Evolutionary conservation across 2,113 vertebrate genomes (phyloP), one percentile per base, ranked within the genome.

Genomic region (Varanus komodoensis): DNA sequence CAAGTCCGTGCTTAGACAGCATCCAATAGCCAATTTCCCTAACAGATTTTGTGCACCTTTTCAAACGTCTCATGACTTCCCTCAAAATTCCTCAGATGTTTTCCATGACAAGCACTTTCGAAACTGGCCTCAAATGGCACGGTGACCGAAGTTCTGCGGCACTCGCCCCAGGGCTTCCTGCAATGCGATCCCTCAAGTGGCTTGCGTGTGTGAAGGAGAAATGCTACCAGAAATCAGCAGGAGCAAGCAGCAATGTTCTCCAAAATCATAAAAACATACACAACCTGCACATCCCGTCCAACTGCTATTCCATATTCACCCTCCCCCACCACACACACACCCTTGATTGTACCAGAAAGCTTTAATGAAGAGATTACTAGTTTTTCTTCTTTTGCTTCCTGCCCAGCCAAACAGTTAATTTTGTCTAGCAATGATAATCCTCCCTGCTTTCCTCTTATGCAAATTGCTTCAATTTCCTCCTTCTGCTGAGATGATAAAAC

Each of bases 361-460:
- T 89, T 85, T 91, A 91, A 88, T 91, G 74, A 88, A 82, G 67
- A 89, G 87, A 91, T 91, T 80, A 85, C 86, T 88, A 71, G 73
- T 88, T 88, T 84, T 85, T 91, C 64, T 86, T 89, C 87, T 91
- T 89, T 85, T 89, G 67, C 84, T 85, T 80, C 32, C 82, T 67
- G 54, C 50, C 34, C 74, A 91, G 90, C 75, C 87, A 85, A 84
- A 91, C 90, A 85, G 82, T 85, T 89, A 64, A 89, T 91, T 89
- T 89, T 38, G 48, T 34, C 67, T 23, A 85, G 87, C 86, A 57
- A n/a, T 77, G 75, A 74, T 89, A 91, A 85, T 88, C 67, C 75
- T 85, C 64, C 82, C 75, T 73, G 75, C 67, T 73, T 81, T 85
- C 82, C 83, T 85, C 87, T 89, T 80, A 81, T 89, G 67, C 77